Percentiles rank a stretch among this genome's conserved stretches.
phyloP scores from a whole-genome alignment of 2,888 invertebrate species.

The Prosapia bicincta region DNA sequence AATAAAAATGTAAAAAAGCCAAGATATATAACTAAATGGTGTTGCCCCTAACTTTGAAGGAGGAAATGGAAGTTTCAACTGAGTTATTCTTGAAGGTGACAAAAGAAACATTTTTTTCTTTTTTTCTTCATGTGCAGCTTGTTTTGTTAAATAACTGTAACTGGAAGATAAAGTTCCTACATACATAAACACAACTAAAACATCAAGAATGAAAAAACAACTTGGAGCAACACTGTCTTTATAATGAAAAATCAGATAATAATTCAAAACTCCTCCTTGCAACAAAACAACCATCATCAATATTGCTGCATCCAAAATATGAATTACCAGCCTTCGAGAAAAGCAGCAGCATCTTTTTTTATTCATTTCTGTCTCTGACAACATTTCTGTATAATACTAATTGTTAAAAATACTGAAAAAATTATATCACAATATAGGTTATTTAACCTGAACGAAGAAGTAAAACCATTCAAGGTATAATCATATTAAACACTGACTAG shows the following conservation, averaged over 20 bases:
- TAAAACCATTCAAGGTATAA: too few species aligned
- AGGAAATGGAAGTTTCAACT: constrained; percentile 12
- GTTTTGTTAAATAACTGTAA: constrained; percentile 14
- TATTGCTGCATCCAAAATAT: constrained; percentile 20
- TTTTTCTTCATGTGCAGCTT: constrained; percentile 13
- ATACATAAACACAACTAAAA: constrained; percentile 15
- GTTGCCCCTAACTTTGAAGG: constrained; percentile 12
- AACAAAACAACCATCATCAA: constrained; percentile 14
- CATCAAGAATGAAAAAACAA: constrained; percentile 16
- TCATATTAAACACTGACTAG: too few species aligned
- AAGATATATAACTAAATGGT: constrained; percentile 25
- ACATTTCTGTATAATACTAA: too few species aligned
- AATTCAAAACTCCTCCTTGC: constrained; percentile 17
- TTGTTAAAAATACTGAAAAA: background rate
- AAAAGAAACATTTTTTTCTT: constrained; percentile 19
- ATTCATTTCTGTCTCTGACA: background rate
- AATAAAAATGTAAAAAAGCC: constrained; percentile 18
- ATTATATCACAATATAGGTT: too few species aligned
- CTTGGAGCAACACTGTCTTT: constrained; percentile 13
- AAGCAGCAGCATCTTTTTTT: constrained; percentile 6
- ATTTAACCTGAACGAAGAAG: too few species aligned
- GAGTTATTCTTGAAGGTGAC: constrained; percentile 15
- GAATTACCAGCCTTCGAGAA: constrained; percentile 12
- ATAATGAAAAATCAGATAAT: constrained; percentile 16
- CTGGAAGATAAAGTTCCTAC: constrained; percentile 17